A percentile compares a stretch with the other conserved stretches of the same genome.
Conservation (phyloP, 2,797 vertebrate genomes). For the Sphenodon punctatus region DNA sequence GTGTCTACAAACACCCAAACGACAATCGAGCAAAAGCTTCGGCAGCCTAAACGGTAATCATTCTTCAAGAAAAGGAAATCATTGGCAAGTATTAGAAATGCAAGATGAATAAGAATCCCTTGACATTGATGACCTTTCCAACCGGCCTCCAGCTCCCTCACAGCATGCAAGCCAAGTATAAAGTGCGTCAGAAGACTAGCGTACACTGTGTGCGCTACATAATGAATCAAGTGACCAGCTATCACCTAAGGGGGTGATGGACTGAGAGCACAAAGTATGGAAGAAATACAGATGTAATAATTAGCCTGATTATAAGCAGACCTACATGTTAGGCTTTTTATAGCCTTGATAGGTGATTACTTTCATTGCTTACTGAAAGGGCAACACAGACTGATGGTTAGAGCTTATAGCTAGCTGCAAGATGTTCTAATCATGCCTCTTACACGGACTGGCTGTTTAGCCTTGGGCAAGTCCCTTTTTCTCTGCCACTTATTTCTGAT, state of each 20-base stretch:
- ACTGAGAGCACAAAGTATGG: neutral
- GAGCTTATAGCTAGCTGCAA: no score
- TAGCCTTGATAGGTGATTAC: neutral
- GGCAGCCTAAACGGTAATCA: neutral
- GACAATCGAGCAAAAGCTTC: no score
- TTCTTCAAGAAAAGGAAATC: neutral
- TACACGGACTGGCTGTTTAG: neutral
- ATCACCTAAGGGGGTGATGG: neutral
- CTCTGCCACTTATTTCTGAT: accelerated
- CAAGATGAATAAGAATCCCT: neutral
- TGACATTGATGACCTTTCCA: neutral
- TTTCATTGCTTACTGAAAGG: neutral
- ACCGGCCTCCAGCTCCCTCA: neutral
- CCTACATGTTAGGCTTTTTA: neutral
- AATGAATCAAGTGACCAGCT: neutral
- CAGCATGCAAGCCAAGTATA: neutral
- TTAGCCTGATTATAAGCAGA: accelerated
- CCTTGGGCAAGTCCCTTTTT: neutral
- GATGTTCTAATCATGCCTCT: neutral
- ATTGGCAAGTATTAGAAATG: neutral
- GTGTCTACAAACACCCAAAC: no score
- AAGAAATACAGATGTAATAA: neutral
- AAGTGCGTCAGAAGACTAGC: constrained; percentile 4
- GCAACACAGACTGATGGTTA: accelerated
- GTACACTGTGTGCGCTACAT: neutral